Conservation (phyloP, 2,888 invertebrate genomes). For the Polia nebulosa region DNA sequence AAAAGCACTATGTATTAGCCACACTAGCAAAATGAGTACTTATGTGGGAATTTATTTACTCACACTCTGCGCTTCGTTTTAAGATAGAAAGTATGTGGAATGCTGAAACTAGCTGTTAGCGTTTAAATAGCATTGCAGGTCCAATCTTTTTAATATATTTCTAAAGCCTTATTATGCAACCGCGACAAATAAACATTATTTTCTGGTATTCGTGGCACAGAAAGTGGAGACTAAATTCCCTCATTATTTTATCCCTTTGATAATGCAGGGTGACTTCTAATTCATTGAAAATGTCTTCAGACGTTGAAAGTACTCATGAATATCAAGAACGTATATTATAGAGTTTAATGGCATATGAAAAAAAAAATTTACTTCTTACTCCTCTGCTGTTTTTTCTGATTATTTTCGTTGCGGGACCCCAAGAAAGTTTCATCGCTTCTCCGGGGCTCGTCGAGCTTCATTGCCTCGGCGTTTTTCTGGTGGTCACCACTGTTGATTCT, state of each 20-base stretch:
- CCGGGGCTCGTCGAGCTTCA: too few relatives aligned
- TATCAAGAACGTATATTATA: too few relatives aligned
- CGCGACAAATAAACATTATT: neutral
- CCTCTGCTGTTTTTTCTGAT: too few relatives aligned
- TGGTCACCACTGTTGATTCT: too few relatives aligned
- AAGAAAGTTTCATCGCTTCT: too few relatives aligned
- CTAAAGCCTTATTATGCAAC: neutral
- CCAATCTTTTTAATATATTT: slow-evolving; percentile 8
- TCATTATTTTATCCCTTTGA: slow-evolving; percentile 62
- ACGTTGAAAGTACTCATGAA: neutral
- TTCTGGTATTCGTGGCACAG: slow-evolving; percentile 32
- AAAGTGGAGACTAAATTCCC: slow-evolving; percentile 58
- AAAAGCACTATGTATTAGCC: slow-evolving; percentile 69
- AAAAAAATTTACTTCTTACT: too few relatives aligned
- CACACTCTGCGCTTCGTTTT: slow-evolving; percentile 49
- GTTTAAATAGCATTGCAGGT: slow-evolving; percentile 26
- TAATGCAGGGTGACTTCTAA: slow-evolving; percentile 13
- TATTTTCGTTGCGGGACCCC: too few relatives aligned
- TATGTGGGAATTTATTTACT: slow-evolving; percentile 63
- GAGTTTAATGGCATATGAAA: too few relatives aligned
- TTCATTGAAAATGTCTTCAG: neutral
- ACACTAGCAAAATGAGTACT: slow-evolving; percentile 62
- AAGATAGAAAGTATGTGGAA: slow-evolving; percentile 16
- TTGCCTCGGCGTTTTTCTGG: too few relatives aligned
- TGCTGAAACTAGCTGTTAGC: slow-evolving; percentile 6